Percentiles rank a stretch among this genome's conserved stretches.
These are phyloP conservation scores for Stenurella melanura DNA, from an alignment of 2,888 invertebrate genomes.

Conservation along the genomic window DNA sequence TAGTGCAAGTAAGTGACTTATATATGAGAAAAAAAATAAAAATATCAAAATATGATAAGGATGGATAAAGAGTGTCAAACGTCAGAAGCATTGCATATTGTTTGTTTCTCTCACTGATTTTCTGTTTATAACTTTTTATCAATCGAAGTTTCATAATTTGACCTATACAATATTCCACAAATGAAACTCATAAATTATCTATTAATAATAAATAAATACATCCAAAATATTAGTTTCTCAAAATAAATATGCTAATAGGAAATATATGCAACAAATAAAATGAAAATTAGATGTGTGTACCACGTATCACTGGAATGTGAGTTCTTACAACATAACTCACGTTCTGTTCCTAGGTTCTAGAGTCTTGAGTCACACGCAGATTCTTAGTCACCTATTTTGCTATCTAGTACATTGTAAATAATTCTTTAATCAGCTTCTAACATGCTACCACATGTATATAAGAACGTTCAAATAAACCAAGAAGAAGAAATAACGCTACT, in stretches of 20 bases:
- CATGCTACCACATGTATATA: too few relatives aligned
- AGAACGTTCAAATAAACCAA: too few relatives aligned
- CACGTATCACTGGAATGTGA: too few relatives aligned
- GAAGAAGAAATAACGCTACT: too few relatives aligned
- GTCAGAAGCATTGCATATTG: slow-evolving; percentile 41
- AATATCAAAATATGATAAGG: slow-evolving; percentile 31
- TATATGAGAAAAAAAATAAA: slow-evolving; percentile 37
- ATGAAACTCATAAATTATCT: not conserved
- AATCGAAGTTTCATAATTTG: slow-evolving; percentile 36
- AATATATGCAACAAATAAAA: not conserved
- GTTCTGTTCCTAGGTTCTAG: too few relatives aligned
- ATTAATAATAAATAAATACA: not conserved
- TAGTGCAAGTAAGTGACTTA: slow-evolving; percentile 17
- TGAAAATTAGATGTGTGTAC: not conserved
- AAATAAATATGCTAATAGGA: not conserved
- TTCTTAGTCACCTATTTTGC: too few relatives aligned
- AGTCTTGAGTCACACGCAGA: too few relatives aligned
- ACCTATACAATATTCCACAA: slow-evolving; percentile 34
- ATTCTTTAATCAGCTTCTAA: too few relatives aligned
- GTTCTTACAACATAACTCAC: too few relatives aligned
- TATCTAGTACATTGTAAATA: too few relatives aligned
- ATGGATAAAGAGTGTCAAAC: slow-evolving; percentile 17
- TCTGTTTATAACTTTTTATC: slow-evolving; percentile 30
- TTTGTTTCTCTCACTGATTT: slow-evolving; percentile 33
- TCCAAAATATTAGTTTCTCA: not conserved